Evolutionary conservation across 2,797 vertebrate genomes (phyloP), one percentile per base, ranked within the genome.

Genomic region (Micrastur ruficollis): DNA sequence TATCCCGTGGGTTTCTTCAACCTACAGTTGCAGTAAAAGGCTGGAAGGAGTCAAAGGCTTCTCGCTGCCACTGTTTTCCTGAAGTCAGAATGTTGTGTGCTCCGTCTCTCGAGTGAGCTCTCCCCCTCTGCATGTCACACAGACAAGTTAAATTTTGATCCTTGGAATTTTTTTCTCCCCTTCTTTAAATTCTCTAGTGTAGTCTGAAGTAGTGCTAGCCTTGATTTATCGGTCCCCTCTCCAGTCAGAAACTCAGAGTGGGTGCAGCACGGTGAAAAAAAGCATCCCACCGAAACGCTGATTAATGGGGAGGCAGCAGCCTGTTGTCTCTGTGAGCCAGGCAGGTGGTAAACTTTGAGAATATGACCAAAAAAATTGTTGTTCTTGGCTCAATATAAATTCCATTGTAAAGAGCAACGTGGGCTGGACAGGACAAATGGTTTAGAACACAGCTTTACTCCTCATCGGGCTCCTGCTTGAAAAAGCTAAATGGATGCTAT

Each of bases 401-500:
- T 87, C 15, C 20, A 17, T 14, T 83, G 17, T 49, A 72, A 94
- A 78, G 56, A 63, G 73, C 79, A 90, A 44, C 2, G 3, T 67
- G 67, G 22, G 11, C 42, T 68, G 70, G 66, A 42, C 20, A 61
- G 44, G 26, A 38, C 21, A 59, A 44, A 42, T 42, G 14, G 4
- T 76, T 90, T 72, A 92, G 73, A 81, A 44, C 25, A 56, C 12
- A 56, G 44, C 31, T 72, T 81, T 59, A 68, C n/a, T 86, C 46
- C 21, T 81, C 73, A 62, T 42, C 1, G 1, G 80, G 40, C 36
- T 93, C 58, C 70, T 66, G 66, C 63, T 89, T 81, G 63, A 83
- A 87, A 89, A 87, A 80, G 53, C n/a, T 71, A 38, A 68, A 46
- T 63, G 63, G 50, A n/a, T 82, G 52, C 31, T 56, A 0, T 23